Evolutionary conservation across 2,797 vertebrate species (phyloP), one percentile per base, ranked within the genome.

Genomic region (Galagoides demidoff): DNA sequence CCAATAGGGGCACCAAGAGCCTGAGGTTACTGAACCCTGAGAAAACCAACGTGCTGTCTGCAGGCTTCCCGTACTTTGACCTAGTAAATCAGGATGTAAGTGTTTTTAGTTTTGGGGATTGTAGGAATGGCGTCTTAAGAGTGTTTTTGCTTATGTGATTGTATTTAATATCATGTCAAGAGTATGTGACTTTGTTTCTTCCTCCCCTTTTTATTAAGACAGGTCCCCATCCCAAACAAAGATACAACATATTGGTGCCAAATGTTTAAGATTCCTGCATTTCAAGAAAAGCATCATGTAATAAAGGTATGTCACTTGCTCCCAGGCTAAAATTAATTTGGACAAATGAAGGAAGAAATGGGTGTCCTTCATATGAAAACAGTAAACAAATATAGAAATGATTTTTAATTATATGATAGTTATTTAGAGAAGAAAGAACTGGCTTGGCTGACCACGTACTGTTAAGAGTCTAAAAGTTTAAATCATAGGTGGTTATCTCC

Each of bases 211-310:
- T 98, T 97, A 97, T 98, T 97, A 99, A 99, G 98, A 99, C 98
- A 99, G 99, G 99, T 99, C 81, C 98, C 95, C 93, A 98, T 99
- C 89, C 99, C 99, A 96, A 98, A 98, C 90, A 99, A 99, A 96
- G 99, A 99, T 96, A 99, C 99, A 43, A 99, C 99, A 3, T 99
- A 99, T 79, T 99, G 99, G 99, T 99, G 99, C 94, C 99, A 99
- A 98, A 99, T 99, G 98, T 99, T 99, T 98, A 99, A 98, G 97
- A 98, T 99, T 91, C 99, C 99, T 31, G 27, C 97, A n/a, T 96
- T 99, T 59, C 97, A 98, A 87, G 98, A 98, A 97, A 99, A 99
- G 43, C 99, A 99, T 96, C 99, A 99, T 0, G 98, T 99, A 19
- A 98, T 98, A 96, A 99, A 98, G 99, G 99, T 99, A 98, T 97